Evolutionary conservation across 2,113 vertebrate genomes (phyloP), one percentile per base, ranked within the genome.

Genomic region (Corynorhinus townsendii): DNA sequence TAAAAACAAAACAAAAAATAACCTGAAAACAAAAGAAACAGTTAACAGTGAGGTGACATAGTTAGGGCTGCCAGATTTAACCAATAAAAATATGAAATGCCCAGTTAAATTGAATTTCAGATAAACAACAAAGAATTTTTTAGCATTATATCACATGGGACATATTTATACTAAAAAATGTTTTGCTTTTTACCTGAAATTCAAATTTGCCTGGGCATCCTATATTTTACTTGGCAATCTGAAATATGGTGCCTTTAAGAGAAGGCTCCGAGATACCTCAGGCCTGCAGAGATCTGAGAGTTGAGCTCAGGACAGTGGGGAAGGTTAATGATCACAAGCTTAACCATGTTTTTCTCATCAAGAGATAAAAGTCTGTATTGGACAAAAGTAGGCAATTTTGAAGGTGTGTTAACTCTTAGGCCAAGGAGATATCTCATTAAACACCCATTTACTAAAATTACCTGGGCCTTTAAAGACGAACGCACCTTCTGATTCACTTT

Each of bases 221-320:
- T 93, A 1, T 47, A 28, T 84, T 91, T 94, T 40, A 68, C 64
- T 72, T 62, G 47, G 43, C 33, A 75, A 66, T 35, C 22, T 45
- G 45, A 56, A 33, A 28, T 24, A 89, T 0, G 40, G 79, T 59
- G 38, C 80, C 40, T 72, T 77, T 54, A 40, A 77, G 38, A 86
- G 59, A 35, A 92, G 40, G 66, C 64, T 64, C 7, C 49, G 49
- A 43, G 79, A 54, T 45, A 45, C 43, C 26, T 10, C 38, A 64
- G 28, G 38, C 38, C 6, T 1, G 28, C 54, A 11, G 3, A 35
- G 76, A 10, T 79, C 15, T 52, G 33, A 81, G 77, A 80, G 35
- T 49, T 80, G 89, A 72, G 35, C n/a, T 89, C 93, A 81, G 81
- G 81, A 94, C 64, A 90, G 86, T 22, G 43, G 64, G 40, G 71